phyloP scores from a whole-genome alignment of 2,888 invertebrate genomes.

The Halictus ligatus region DNA sequence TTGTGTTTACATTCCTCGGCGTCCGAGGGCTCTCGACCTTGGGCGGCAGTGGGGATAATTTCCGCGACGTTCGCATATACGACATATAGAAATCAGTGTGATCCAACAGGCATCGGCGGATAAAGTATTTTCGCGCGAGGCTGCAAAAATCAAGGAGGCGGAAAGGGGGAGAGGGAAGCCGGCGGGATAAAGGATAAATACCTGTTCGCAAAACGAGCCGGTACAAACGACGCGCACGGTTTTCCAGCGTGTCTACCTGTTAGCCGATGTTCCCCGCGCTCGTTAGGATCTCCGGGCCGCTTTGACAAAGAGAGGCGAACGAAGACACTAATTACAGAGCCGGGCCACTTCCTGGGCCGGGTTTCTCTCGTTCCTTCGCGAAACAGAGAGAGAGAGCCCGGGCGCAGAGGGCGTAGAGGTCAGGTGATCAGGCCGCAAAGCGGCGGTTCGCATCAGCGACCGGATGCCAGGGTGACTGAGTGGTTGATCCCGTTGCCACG shows the following conservation, averaged over 20 bases:
- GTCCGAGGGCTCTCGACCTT: too few species aligned
- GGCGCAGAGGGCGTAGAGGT: conserved; percentile 21
- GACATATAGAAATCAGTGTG: too few species aligned
- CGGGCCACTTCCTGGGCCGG: conserved; percentile 71
- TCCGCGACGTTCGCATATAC: too few species aligned
- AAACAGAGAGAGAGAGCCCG: conserved; percentile 59
- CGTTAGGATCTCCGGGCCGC: conserved; percentile 60
- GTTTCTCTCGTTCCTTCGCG: conserved; percentile 44
- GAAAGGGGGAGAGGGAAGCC: background rate
- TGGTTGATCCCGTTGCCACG: conserved; percentile 50
- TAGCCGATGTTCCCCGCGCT: conserved; percentile 56
- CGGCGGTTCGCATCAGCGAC: conserved; percentile 60
- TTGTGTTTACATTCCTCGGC: too few species aligned
- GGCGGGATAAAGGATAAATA: background rate
- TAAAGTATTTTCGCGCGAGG: background rate
- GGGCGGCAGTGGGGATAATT: too few species aligned
- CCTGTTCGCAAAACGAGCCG: conserved; percentile 12
- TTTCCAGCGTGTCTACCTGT: conserved; percentile 59
- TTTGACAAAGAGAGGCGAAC: conserved; percentile 77
- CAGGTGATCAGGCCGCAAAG: conserved; percentile 62
- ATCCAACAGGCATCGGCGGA: background rate
- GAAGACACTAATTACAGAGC: conserved; percentile 79
- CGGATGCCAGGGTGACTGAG: conserved; percentile 62
- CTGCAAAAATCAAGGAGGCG: background rate
- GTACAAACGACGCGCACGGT: conserved; percentile 37